Evolutionary conservation across 1,140 invertebrate genomes (phyloP).

Genomic region (Linepithema humile): DNA sequence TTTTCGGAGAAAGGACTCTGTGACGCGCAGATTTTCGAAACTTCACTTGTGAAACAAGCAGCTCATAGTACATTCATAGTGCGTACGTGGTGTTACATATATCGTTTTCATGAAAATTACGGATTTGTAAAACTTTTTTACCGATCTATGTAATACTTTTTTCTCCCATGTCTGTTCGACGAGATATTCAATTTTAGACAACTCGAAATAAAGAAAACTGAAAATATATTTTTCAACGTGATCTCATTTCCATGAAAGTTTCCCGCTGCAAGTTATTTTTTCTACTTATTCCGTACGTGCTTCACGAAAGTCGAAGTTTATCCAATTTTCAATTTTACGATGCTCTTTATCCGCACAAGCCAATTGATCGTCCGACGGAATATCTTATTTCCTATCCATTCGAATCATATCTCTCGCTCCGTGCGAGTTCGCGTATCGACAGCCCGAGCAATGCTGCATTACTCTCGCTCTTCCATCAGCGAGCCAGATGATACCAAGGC

Average conservation of each 20-base stretch:
- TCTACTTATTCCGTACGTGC: background rate
- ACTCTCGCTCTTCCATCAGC: slow-evolving; percentile 53
- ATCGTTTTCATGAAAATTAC: background rate
- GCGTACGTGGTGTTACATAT: too few species aligned
- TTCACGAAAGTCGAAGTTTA: background rate
- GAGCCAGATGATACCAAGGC: slow-evolving; percentile 64
- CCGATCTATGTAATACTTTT: background rate
- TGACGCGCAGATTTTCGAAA: slow-evolving; percentile 42
- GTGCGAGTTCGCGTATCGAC: background rate
- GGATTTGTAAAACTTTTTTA: background rate
- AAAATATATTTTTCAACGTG: background rate
- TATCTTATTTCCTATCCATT: background rate
- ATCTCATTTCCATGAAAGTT: background rate
- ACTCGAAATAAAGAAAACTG: background rate
- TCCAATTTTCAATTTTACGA: background rate
- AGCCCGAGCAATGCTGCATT: slow-evolving; percentile 34
- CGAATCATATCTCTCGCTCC: too few species aligned
- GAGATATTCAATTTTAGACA: background rate
- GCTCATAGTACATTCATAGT: background rate
- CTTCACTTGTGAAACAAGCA: slow-evolving; percentile 13
- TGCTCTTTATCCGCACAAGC: background rate
- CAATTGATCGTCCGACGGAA: background rate
- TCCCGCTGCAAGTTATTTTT: background rate
- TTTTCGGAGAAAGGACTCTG: slow-evolving; percentile 39
- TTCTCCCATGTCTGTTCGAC: background rate